A percentile compares a stretch with the other conserved stretches of the same genome.
These are phyloP conservation scores for Scotopteryx bipunctaria DNA, from an alignment of 2,888 invertebrate genomes.

Conservation along the genomic window DNA sequence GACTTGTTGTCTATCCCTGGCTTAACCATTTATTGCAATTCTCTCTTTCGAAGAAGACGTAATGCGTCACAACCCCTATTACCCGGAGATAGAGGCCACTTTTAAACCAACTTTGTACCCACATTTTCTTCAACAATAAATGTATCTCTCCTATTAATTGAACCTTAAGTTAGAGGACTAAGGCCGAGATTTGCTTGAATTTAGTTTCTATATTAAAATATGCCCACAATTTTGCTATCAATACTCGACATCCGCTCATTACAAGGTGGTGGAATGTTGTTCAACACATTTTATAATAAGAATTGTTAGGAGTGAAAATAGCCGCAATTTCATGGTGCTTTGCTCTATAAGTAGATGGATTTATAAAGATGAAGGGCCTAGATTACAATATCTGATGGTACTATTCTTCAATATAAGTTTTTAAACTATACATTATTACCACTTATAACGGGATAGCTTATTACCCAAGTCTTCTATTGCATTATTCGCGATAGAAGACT, in stretches of 20 bases:
- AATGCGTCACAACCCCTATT: conserved; percentile 56
- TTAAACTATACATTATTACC: neutral
- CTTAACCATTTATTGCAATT: conserved; percentile 57
- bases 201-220: conserved; percentile 61
- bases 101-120: conserved; percentile 58
- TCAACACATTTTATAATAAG: conserved; percentile 70
- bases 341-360: conserved; percentile 37
- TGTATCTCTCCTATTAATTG: conserved; percentile 41
- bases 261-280: conserved; percentile 78
- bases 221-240: conserved; percentile 76
- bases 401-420: neutral
- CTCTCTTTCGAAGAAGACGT: conserved; percentile 58
- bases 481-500: too few species aligned
- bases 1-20: conserved; percentile 10
- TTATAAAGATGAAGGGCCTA: conserved; percentile 29
- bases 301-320: conserved; percentile 62
- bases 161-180: conserved; percentile 16
- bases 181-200: conserved; percentile 18
- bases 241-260: conserved; percentile 79
- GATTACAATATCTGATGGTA: neutral
- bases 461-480: too few species aligned
- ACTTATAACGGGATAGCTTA: too few species aligned
- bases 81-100: conserved; percentile 59
- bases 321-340: conserved; percentile 45
- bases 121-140: conserved; percentile 49